A percentile compares a stretch with the other conserved stretches of the same genome.
Evolutionary conservation across 1,140 invertebrate genomes (phyloP).

Genomic region (Druon quercuslanigerum): DNA sequence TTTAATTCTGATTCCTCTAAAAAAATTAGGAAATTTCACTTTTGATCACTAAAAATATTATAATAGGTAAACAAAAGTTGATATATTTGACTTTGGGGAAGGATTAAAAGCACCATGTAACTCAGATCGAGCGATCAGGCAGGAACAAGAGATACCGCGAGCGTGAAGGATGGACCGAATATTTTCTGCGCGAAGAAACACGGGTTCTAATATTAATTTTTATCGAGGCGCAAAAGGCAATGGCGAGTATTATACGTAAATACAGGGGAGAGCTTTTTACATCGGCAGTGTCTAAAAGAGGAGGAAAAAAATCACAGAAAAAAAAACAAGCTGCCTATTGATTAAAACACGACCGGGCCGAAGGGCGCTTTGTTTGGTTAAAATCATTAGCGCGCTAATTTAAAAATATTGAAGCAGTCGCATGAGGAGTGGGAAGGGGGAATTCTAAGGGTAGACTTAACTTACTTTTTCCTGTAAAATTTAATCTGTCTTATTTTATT

Average conservation of each 20-base stretch:
- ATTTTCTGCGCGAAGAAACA: slow-evolving; percentile 73
- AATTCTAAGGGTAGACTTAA: slow-evolving; percentile 33
- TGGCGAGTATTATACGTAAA: slow-evolving; percentile 53
- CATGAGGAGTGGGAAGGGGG: slow-evolving; percentile 42
- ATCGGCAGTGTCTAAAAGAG: slow-evolving; percentile 46
- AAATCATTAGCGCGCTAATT: slow-evolving; percentile 71
- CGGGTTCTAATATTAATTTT: slow-evolving; percentile 73
- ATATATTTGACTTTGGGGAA: not conserved
- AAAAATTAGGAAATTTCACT: no score
- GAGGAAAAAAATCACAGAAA: slow-evolving; percentile 52
- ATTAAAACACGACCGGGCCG: slow-evolving; percentile 71
- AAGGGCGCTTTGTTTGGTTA: slow-evolving; percentile 70
- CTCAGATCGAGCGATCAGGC: slow-evolving; percentile 28
- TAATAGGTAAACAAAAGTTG: slow-evolving; percentile 10
- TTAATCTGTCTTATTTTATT: no score
- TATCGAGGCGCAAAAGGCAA: slow-evolving; percentile 65
- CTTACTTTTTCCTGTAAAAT: not conserved
- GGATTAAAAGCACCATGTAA: slow-evolving; percentile 20
- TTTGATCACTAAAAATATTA: no score
- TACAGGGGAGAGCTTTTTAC: slow-evolving; percentile 58
- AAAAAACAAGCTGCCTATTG: slow-evolving; percentile 62
- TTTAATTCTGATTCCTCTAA: no score
- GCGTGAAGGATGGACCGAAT: slow-evolving; percentile 55
- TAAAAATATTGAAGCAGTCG: slow-evolving; percentile 69
- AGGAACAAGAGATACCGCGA: slow-evolving; percentile 37